Evolutionary conservation across 2,797 vertebrate species (phyloP).

Genomic region (Clarias pachynema): DNA sequence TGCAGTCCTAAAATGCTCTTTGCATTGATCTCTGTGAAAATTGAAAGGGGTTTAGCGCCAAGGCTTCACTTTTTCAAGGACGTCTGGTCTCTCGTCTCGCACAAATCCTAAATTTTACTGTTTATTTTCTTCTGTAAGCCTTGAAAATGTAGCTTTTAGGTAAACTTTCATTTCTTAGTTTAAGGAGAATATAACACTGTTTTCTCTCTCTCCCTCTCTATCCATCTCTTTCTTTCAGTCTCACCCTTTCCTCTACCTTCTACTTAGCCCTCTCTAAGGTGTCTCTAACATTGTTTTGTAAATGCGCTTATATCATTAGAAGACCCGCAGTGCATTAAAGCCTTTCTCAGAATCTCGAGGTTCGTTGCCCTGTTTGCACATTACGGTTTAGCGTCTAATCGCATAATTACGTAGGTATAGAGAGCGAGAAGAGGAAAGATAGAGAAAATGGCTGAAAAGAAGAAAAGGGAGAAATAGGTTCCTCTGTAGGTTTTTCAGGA

Average conservation of each 20-base stretch:
- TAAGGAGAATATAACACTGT: neutral
- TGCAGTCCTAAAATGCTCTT: neutral
- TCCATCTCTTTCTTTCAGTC: conserved; percentile 2
- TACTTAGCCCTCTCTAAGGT: neutral
- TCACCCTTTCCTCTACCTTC: neutral
- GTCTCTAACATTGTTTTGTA: conserved; percentile 30
- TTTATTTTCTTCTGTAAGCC: neutral
- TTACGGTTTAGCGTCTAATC: conserved; percentile 49
- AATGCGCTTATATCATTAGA: conserved; percentile 39
- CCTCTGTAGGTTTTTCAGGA: conserved; percentile 37
- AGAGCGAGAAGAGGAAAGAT: conserved; percentile 5
- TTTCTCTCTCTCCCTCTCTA: neutral
- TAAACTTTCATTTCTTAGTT: neutral
- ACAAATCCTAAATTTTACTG: too few relatives aligned
- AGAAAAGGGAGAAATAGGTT: neutral
- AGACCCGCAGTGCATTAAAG: conserved; percentile 25
- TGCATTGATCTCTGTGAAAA: neutral
- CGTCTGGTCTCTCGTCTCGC: neutral
- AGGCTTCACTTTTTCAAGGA: conserved; percentile 12
- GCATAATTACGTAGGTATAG: conserved; percentile 42
- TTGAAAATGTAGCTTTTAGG: neutral
- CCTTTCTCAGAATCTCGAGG: conserved; percentile 2
- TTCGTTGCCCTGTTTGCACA: conserved; percentile 49
- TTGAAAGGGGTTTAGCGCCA: neutral
- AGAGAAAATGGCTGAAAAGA: neutral